Percentiles rank a stretch among this genome's conserved stretches.
Evolutionary conservation across 2,888 invertebrate genomes (phyloP).

Genomic region (Geotrupes spiniger): DNA sequence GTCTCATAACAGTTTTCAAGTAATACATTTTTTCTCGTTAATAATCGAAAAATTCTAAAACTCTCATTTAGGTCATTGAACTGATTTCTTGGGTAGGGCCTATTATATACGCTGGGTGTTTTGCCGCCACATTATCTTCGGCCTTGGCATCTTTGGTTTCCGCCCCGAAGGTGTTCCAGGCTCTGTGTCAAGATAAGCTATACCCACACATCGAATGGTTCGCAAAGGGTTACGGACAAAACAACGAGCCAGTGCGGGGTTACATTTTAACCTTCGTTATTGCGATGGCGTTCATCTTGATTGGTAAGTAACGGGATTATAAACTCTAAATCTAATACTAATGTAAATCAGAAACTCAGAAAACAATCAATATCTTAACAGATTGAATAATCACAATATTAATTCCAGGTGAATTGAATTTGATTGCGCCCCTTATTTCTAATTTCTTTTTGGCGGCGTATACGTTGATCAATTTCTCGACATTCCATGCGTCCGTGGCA

Average conservation of each 20-base stretch:
- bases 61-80: constrained; percentile 85
- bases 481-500: constrained; percentile 88
- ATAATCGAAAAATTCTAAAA: too few species aligned
- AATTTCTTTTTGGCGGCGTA: constrained; percentile 94
- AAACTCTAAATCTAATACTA: too few species aligned
- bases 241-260: constrained; percentile 82
- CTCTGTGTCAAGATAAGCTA: constrained; percentile 89
- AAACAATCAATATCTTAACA: neutral
- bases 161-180: constrained; percentile 93
- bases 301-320: too few species aligned
- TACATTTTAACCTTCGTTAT: constrained; percentile 92
- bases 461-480: constrained; percentile 90
- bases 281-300: constrained; percentile 78
- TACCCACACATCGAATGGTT: constrained; percentile 92
- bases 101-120: constrained; percentile 93
- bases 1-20: constrained; percentile 76
- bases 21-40: constrained; percentile 29
- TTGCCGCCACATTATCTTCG: constrained; percentile 94
- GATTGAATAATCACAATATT: constrained; percentile 11
- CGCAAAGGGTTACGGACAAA: constrained; percentile 79
- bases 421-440: constrained; percentile 88
- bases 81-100: constrained; percentile 84
- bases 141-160: constrained; percentile 94
- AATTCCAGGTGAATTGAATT: constrained; percentile 74
- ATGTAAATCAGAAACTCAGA: too few species aligned